Conservation (phyloP, 2,797 vertebrate genomes). For the Semaprochilodus insignis region DNA sequence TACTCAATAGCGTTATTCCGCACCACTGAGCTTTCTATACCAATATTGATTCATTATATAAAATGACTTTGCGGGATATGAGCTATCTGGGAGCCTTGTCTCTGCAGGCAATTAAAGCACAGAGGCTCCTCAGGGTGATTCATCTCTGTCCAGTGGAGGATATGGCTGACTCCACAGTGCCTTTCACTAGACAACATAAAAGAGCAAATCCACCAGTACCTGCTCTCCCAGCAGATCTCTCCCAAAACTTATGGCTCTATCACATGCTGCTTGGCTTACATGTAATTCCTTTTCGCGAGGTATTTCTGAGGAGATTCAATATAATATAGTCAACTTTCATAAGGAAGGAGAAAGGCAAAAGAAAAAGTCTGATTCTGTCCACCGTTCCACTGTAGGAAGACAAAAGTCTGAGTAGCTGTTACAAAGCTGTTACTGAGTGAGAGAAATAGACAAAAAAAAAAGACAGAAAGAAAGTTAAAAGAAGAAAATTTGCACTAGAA, state of each 20-base stretch:
- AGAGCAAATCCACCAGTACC: conserved; percentile 9
- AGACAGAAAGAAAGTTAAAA: too few species aligned
- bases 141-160: conserved; percentile 49
- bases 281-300: too few species aligned
- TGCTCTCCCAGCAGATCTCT: background rate
- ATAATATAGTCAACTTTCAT: too few species aligned
- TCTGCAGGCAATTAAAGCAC: conserved; percentile 61
- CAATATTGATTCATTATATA: conserved; percentile 62
- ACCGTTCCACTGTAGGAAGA: too few species aligned
- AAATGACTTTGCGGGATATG: conserved; percentile 34
- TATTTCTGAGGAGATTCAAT: too few species aligned
- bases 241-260: background rate
- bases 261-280: background rate
- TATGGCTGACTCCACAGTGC: conserved; percentile 23
- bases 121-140: conserved; percentile 38
- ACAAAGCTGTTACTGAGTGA: too few species aligned
- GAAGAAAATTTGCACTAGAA: too few species aligned
- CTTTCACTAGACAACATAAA: conserved; percentile 40
- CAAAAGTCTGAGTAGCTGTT: too few species aligned
- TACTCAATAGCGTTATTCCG: conserved; percentile 30
- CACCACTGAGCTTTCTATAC: conserved; percentile 25
- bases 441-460: too few species aligned
- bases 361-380: too few species aligned
- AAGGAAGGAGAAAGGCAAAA: too few species aligned
- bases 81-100: conserved; percentile 25